Conservation (phyloP, 2,113 vertebrate species). For the Campylomormyrus tamandua region DNA sequence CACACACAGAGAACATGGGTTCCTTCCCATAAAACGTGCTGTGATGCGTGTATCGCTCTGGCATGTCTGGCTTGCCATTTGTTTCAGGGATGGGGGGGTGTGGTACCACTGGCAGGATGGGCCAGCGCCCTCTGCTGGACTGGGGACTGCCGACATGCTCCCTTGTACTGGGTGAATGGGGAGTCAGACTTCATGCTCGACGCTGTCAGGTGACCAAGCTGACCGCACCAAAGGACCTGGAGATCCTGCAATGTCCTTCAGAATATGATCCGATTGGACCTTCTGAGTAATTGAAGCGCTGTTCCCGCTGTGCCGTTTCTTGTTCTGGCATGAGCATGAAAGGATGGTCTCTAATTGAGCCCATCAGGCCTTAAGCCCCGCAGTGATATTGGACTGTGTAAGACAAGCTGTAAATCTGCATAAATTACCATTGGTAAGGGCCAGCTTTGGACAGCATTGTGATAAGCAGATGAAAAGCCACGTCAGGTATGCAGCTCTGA, state of each 20-base stretch:
- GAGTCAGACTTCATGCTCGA: background rate
- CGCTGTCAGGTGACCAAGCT: background rate
- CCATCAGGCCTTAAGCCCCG: background rate
- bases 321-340: background rate
- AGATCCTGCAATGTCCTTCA: background rate
- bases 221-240: background rate
- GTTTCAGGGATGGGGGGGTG: constrained; percentile 62
- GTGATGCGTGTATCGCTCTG: background rate
- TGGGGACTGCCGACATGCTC: constrained; percentile 73
- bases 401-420: background rate
- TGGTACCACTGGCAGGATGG: constrained; percentile 50
- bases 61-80: background rate
- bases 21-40: background rate
- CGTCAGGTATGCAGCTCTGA: background rate
- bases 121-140: constrained; percentile 82
- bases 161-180: constrained; percentile 68
- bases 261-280: background rate
- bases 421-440: background rate
- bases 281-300: background rate
- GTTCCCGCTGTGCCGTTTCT: background rate
- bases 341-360: background rate
- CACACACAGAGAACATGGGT: background rate
- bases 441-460: background rate
- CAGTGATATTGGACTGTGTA: background rate
- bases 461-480: background rate